These are phyloP conservation scores for Amphiura filiformis DNA, from an alignment of 35 echinoderm and acorn worm genomes.

Conservation along the genomic window DNA sequence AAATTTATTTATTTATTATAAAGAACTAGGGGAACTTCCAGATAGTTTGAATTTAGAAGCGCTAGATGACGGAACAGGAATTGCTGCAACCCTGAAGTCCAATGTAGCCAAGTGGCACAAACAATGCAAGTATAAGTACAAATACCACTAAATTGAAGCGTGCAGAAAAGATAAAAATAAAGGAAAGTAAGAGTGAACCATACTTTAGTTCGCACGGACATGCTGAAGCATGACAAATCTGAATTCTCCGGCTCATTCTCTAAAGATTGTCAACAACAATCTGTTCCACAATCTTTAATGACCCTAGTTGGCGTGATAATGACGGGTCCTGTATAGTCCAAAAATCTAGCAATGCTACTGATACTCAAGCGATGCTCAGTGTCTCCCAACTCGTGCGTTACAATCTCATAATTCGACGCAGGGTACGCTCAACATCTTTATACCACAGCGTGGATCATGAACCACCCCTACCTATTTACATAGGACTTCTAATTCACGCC, in stretches of 20 bases:
- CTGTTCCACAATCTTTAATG: slow-evolving; percentile 45
- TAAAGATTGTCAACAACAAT: slow-evolving; percentile 28
- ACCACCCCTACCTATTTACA: slow-evolving; percentile 37
- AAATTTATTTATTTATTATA: neutral
- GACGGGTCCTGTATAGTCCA: slow-evolving; percentile 10
- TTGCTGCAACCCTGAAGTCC: neutral
- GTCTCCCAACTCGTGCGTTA: neutral
- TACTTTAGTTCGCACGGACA: neutral
- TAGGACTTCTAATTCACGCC: slow-evolving; percentile 26
- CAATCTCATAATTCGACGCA: slow-evolving; percentile 34
- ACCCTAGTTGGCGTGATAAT: slow-evolving; percentile 48
- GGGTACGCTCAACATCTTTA: neutral
- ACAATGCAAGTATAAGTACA: neutral
- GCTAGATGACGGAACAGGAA: neutral
- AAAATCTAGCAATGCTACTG: slow-evolving; percentile 34
- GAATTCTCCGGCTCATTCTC: slow-evolving; percentile 22
- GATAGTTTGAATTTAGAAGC: neutral
- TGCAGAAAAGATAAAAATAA: neutral
- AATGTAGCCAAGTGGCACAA: neutral
- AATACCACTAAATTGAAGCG: neutral
- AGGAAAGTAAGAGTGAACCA: neutral
- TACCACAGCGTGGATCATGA: slow-evolving; percentile 18
- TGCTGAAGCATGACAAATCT: neutral
- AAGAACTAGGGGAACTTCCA: neutral
- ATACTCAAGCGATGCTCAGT: neutral